Evolutionary conservation across 2,113 vertebrate species (phyloP), one percentile per base, ranked within the genome.

Genomic region (Pleuronectes platessa): DNA sequence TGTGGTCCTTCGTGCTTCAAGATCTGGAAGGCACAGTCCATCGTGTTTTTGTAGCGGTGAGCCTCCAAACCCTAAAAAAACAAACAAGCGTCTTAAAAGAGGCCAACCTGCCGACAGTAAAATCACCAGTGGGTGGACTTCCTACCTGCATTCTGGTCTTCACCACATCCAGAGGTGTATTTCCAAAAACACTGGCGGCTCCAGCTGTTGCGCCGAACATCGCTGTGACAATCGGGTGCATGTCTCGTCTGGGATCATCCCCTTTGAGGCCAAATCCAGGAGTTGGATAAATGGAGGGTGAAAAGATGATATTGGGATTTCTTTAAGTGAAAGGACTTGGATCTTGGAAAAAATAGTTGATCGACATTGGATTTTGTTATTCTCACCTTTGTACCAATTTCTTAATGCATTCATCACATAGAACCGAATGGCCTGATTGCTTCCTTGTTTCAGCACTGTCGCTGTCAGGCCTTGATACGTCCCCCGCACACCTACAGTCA

Each of bases 121-220:
- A 74, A 71, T 10, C 15, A 20, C 47, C 13, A 53, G 18, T 18
- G n/a, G n/a, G 1, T 26, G 13, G 7, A 5, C 10, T 60, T 63
- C 73, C 76, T 70, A 95, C 95, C 95, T 96, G 95, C 95, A 95
- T 95, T 81, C 95, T 91, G 13, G 94, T 96, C 88, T 96, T 95
- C 27, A 96, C 92, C 26, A 95, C 95, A 75, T 96, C 95, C 17
- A 96, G 77, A n/a, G 95, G 95, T 0, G 94, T 95, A 45, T 95
- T 96, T 71, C 94, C 95, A 74, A 95, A 95, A 72, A 96, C 95
- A 18, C 95, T 96, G 17, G 94, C 95, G 0, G 95, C 95, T 35
- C 95, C 95, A 0, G 95, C 93, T 5, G 92, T 94, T 0, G 94
- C 94, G 55, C 95, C 94, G 47, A 96, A 96, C 66, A 90, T 80